Evolutionary conservation across 2,888 invertebrate genomes (phyloP), one percentile per base, ranked within the genome.

Genomic region (Cheilosia variabilis): DNA sequence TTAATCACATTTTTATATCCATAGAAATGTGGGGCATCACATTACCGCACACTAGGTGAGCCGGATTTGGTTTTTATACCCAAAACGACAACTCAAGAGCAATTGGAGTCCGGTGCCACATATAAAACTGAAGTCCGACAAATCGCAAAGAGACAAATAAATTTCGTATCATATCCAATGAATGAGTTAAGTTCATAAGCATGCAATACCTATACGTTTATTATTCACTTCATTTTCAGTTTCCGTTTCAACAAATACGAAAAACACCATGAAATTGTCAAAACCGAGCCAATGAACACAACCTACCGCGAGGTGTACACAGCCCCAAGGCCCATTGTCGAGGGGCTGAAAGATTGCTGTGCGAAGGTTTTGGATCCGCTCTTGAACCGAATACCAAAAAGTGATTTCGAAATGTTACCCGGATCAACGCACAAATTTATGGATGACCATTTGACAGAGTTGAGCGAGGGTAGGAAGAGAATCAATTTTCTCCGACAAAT

Each of bases 401-500:
- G 45, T 65, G 73, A 69, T 53, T 84, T 84, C 10, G 75, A 84
- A 65, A 75, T 75, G 63, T 45, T 71, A 15, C 80, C 84, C 4
- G 27, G 34, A 1, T 80, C 84, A 13, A 13, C 22, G 13, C 43
- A 75, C 34, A 80, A 75, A 50, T 84, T 80, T 24, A 84, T 84
- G 84, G 80, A 84, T 24, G 84, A 84, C 19, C 68, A 84, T 43
- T 55, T 75, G 2, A n/a, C 41, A 10, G 45, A 9, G 15, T 0
- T 60, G 0, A 22, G 24, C 9, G 75, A 80, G 37, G 65, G 69
- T 2, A 63, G 78, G 34, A 79, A 73, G 22, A 84, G 60, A 58
- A 75, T 84, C 10, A 75, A 84, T 37, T 60, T 53, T 10, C 24
- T 84, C 10, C 80, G 84, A 19, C 84, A 84, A 31, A 37, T 84